Evolutionary conservation across 2,888 invertebrate species (phyloP).

Genomic region (Choristoneura rosaceana): DNA sequence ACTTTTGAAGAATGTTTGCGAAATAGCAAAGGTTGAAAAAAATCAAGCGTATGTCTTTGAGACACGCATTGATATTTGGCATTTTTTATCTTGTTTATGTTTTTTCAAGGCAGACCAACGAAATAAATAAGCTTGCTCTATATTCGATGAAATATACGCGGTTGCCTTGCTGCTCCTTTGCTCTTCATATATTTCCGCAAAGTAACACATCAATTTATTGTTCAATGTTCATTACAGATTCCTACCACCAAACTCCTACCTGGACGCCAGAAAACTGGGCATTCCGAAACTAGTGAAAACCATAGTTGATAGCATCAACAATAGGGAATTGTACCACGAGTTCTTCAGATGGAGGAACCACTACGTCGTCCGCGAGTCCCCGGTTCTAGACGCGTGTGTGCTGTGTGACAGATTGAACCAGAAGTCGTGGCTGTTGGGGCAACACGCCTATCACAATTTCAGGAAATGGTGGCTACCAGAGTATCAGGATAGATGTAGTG

Average conservation of each 20-base stretch:
- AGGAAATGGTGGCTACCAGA: conserved; percentile 70
- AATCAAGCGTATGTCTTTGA: too few species aligned
- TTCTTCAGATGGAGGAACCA: conserved; percentile 70
- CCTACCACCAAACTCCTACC: conserved; percentile 63
- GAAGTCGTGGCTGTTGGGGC: conserved; percentile 53
- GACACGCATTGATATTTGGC: too few species aligned
- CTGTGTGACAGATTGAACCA: conserved; percentile 64
- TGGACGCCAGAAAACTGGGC: conserved; percentile 56
- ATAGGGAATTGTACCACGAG: conserved; percentile 58
- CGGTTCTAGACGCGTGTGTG: conserved; percentile 58
- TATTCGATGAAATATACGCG: too few species aligned
- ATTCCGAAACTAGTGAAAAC: conserved; percentile 54
- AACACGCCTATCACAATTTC: conserved; percentile 51
- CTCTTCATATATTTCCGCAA: too few species aligned
- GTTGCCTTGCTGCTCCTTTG: too few species aligned
- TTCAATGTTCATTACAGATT: conserved; percentile 51
- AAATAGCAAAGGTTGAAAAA: too few species aligned
- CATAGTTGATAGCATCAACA: conserved; percentile 58
- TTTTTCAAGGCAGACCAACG: too few species aligned
- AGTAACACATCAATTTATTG: too few species aligned
- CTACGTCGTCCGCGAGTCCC: conserved; percentile 56
- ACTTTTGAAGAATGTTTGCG: too few species aligned
- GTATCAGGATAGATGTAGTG: conserved; percentile 52
- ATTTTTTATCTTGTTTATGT: too few species aligned
- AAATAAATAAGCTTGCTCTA: too few species aligned